A percentile compares a stretch with the other conserved stretches of the same genome.
Conservation (phyloP, 2,113 vertebrate genomes). For the Diphyllodes magnificus region DNA sequence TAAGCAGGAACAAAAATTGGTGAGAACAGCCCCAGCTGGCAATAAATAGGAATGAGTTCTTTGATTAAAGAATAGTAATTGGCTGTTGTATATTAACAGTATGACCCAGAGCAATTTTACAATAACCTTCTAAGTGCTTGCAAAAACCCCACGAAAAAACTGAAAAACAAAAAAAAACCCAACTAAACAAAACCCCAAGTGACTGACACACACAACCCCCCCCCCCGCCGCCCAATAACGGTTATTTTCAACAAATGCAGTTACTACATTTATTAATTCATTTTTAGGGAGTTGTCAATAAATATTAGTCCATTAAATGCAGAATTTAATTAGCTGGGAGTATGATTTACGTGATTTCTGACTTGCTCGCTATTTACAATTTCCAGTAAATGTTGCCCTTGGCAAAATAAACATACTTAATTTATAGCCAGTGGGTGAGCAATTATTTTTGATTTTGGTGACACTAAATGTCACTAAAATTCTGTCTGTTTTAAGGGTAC, state of each 20-base stretch:
- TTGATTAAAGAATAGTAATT: constrained; percentile 65
- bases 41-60: constrained; percentile 48
- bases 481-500: constrained; percentile 12
- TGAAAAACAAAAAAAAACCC: background rate
- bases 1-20: constrained; percentile 54
- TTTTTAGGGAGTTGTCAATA: constrained; percentile 69
- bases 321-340: constrained; percentile 69
- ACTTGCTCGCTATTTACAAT: constrained; percentile 55
- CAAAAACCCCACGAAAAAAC: background rate
- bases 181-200: background rate
- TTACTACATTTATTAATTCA: constrained; percentile 64
- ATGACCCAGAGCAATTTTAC: constrained; percentile 59
- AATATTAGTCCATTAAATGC: constrained; percentile 65
- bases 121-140: constrained; percentile 54
- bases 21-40: constrained; percentile 47
- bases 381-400: constrained; percentile 60
- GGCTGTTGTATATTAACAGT: constrained; percentile 38
- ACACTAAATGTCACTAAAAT: constrained; percentile 18
- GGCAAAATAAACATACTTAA: constrained; percentile 61
- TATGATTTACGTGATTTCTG: constrained; percentile 64
- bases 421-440: constrained; percentile 37
- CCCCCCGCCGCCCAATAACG: background rate
- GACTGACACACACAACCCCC: background rate
- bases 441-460: constrained; percentile 57
- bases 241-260: constrained; percentile 57